These are phyloP conservation scores for Enteromius argenteus DNA, from an alignment of 2,797 vertebrate genomes.

Conservation along the genomic window DNA sequence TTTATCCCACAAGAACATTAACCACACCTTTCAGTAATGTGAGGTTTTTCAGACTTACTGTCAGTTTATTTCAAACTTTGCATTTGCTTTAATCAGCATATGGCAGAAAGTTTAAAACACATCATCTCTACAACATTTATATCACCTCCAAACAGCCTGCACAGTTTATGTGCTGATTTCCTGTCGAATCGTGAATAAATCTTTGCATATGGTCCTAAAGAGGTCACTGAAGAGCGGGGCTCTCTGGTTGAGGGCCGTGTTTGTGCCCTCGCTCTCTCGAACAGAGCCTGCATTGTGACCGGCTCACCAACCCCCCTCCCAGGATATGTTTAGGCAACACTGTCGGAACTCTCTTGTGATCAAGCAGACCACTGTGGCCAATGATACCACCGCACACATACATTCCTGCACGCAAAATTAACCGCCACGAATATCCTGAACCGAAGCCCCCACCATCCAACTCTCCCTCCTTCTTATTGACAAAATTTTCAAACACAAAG, in stretches of 20 bases:
- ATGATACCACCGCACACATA: constrained; percentile 28
- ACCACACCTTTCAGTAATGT: constrained; percentile 6
- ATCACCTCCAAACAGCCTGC: not conserved
- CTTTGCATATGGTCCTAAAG: constrained; percentile 46
- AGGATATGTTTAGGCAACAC: constrained; percentile 50
- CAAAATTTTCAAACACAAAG: constrained; percentile 25
- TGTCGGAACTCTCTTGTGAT: constrained; percentile 51
- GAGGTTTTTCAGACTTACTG: not conserved
- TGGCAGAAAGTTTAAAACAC: not conserved
- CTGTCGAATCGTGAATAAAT: constrained; percentile 27
- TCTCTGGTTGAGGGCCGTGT: constrained; percentile 22
- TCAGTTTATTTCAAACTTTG: not conserved
- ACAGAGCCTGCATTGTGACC: constrained; percentile 43
- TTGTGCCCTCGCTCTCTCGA: constrained; percentile 38
- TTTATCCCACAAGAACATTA: not conserved
- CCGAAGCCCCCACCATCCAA: not conserved
- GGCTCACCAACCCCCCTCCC: constrained; percentile 7
- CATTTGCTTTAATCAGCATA: not conserved
- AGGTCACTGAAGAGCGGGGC: constrained; percentile 25
- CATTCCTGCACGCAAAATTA: constrained; percentile 49
- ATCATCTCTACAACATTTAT: not conserved
- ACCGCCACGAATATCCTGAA: constrained; percentile 39
- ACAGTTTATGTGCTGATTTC: constrained; percentile 20
- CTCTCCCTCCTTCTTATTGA: constrained; percentile 22
- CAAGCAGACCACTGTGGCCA: constrained; percentile 35